phyloP scores from a whole-genome alignment of 1,140 invertebrate species.

The Lasioglossum baleicum region DNA sequence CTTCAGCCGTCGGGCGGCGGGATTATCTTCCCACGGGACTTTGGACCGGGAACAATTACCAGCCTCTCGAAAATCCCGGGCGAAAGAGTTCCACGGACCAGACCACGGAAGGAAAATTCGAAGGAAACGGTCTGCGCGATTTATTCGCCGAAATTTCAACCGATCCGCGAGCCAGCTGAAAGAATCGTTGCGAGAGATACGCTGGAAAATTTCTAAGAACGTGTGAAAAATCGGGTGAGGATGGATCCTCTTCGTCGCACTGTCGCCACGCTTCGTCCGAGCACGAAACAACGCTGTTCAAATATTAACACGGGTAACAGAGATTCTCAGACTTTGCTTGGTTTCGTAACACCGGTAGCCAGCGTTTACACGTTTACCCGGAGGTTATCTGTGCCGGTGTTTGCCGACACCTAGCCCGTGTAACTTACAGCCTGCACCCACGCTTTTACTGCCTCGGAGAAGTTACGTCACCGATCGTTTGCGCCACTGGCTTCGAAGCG shows the following conservation, averaged over 20 bases:
- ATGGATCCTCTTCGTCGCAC: background rate
- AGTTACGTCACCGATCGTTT: conserved; percentile 29
- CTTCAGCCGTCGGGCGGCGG: background rate
- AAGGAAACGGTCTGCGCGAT: background rate
- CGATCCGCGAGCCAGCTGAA: background rate
- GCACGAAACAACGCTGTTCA: conserved; percentile 65
- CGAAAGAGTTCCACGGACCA: conserved; percentile 26
- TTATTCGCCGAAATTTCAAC: background rate
- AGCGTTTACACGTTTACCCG: conserved; percentile 63
- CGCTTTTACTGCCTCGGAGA: conserved; percentile 3
- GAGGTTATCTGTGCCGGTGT: conserved; percentile 60
- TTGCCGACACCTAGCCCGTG: conserved; percentile 60
- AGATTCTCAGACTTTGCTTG: conserved; percentile 63
- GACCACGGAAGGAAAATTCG: background rate
- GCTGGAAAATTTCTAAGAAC: too few species aligned
- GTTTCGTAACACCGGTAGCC: conserved; percentile 74
- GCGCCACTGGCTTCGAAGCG: too few species aligned
- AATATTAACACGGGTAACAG: conserved; percentile 75
- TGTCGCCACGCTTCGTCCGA: conserved; percentile 21
- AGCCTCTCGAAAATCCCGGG: conserved; percentile 39
- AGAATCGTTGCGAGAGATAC: background rate
- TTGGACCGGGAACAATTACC: conserved; percentile 40
- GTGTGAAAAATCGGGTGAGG: too few species aligned
- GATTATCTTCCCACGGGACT: conserved; percentile 54
- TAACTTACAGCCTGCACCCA: conserved; percentile 47